Base-by-base conservation (phyloP, 1,140 invertebrate species). In the Streblospio benedicti region DNA sequence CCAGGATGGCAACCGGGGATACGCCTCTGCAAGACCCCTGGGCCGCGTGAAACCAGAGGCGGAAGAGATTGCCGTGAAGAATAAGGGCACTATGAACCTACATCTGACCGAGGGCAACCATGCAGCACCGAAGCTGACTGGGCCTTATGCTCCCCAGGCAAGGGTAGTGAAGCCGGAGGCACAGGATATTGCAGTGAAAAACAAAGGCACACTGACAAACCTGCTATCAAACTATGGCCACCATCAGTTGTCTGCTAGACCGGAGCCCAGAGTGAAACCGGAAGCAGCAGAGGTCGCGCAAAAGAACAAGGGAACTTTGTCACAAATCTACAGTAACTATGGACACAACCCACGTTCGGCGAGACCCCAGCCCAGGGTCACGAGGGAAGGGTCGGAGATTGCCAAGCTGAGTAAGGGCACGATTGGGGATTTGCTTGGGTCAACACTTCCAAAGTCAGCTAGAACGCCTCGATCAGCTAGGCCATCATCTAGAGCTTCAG, bases 81-180 rank as follows among this genome's bases (percentile, higher is more conserved):
- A 73, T 14, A 66, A 56, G 27, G 67, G 64, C n/a, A 74, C 72
- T 67, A 71, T 61, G 31, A 64, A 67, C 43, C 63, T 76, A n/a
- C 63, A 75, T 16, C 67, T 66, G 4, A 71, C 71, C 59, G 71
- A 75, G 60, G 73, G 73, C 18, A 66, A 71, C 30, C 44, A 74
- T 27, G 64, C 69, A 0, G 35, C 53, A 20, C 73, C 71, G 1
- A 23, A 28, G 60, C 67, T 32, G 32, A 56, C 4, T 49, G 57
- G 31, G 44, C 59, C 12, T 68, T 69, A 2, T 35, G 70, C n/a
- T n/a, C n/a, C n/a, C n/a, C n/a, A n/a, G n/a, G n/a, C n/a, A n/a
- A n/a, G n/a, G n/a, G n/a, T n/a, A 50, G 62, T 76, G 28, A 65
- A 66, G 35, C 62, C 66, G 20, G 74, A 71, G 6, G 73, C 65